Percentiles rank a stretch among this genome's conserved stretches.
phyloP scores from a whole-genome alignment of 2,797 vertebrate species.

The Falco columbarius region DNA sequence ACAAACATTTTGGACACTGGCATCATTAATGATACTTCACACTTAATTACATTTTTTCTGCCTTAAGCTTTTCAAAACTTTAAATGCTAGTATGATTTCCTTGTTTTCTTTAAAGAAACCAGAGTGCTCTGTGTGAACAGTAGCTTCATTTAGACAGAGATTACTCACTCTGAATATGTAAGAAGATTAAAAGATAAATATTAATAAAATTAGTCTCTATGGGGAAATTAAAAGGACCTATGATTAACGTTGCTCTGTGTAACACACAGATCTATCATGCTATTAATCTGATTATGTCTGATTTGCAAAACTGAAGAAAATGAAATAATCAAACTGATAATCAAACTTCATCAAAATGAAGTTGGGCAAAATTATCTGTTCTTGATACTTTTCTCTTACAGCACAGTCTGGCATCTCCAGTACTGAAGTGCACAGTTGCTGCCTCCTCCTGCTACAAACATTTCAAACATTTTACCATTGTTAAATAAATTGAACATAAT shows the following conservation, averaged over 20 bases:
- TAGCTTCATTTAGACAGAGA: constrained; percentile 10
- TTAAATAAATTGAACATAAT: background rate
- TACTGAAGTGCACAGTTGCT: background rate
- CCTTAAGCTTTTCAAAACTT: background rate
- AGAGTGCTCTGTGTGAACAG: background rate
- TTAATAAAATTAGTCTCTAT: constrained; percentile 40
- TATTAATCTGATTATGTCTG: constrained; percentile 19
- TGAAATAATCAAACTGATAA: constrained; percentile 38
- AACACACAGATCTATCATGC: background rate
- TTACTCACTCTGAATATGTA: constrained; percentile 3
- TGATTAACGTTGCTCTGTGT: background rate
- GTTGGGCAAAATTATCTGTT: background rate
- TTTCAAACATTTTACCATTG: background rate
- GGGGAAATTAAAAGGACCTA: constrained; percentile 10
- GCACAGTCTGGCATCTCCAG: background rate
- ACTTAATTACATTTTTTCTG: background rate
- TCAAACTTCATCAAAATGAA: background rate
- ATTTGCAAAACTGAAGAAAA: background rate
- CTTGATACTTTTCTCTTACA: background rate
- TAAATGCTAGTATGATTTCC: background rate
- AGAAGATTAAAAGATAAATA: constrained; percentile 43
- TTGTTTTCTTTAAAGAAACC: background rate
- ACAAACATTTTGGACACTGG: background rate
- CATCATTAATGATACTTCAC: background rate
- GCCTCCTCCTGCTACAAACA: background rate